phyloP scores from a whole-genome alignment of 2,113 vertebrate species.

The Eretmochelys imbricata region DNA sequence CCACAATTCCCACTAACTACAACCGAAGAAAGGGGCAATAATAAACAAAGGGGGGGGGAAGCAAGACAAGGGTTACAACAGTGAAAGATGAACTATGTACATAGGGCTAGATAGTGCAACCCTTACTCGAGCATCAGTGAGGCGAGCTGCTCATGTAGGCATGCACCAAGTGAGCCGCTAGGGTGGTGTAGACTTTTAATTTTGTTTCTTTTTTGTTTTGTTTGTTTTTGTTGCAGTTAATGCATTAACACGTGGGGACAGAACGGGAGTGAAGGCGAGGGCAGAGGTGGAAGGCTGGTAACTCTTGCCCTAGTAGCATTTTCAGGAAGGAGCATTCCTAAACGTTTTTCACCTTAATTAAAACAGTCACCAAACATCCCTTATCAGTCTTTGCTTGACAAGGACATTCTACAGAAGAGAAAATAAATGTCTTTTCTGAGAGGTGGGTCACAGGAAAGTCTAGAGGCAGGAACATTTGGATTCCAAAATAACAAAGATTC shows the following conservation, averaged over 20 bases:
- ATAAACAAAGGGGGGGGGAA: background rate
- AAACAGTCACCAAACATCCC: background rate
- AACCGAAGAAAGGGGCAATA: background rate
- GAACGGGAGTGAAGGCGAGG: background rate
- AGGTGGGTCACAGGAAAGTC: background rate
- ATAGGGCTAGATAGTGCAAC: background rate
- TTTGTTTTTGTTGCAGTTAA: background rate
- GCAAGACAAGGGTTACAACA: background rate
- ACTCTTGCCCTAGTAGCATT: background rate
- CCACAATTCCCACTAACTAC: background rate
- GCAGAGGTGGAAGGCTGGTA: background rate
- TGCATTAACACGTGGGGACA: background rate
- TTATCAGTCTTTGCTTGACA: background rate
- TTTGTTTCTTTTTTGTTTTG: constrained; percentile 18
- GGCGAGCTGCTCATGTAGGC: background rate
- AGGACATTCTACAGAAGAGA: background rate
- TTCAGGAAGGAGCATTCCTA: background rate
- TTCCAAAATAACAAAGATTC: fast-evolving
- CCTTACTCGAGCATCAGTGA: background rate
- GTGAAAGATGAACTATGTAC: background rate
- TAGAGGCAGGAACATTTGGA: background rate
- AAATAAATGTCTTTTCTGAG: background rate
- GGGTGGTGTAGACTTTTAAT: background rate
- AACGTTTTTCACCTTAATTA: background rate
- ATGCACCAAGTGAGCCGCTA: constrained; percentile 15